These are phyloP conservation scores for Protonemura montana DNA, from an alignment of 2,888 invertebrate species.

Conservation along the genomic window DNA sequence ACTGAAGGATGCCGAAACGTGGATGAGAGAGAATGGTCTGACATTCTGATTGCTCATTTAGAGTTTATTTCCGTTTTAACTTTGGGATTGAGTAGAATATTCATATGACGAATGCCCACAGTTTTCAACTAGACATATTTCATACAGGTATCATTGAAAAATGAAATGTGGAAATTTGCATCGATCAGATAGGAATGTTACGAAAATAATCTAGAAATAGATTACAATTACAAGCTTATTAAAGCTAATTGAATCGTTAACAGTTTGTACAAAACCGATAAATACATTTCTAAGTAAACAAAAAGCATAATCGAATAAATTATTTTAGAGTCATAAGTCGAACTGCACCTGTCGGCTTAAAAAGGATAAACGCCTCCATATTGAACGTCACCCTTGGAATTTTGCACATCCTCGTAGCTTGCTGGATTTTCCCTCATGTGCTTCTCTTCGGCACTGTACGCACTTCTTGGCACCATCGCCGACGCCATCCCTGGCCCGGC, in stretches of 20 bases:
- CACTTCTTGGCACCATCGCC: slow-evolving; percentile 16
- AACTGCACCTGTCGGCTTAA: background rate
- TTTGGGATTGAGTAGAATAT: too few relatives aligned
- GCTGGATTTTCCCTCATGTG: background rate
- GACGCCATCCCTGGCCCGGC: background rate
- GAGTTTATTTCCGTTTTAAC: background rate
- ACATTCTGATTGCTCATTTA: background rate
- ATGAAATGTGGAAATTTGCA: background rate
- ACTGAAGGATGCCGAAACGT: slow-evolving; percentile 61
- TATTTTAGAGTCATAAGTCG: too few relatives aligned
- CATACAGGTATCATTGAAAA: too few relatives aligned
- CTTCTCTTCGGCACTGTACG: background rate
- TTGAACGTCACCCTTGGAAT: background rate
- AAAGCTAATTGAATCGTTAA: background rate
- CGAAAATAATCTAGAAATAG: too few relatives aligned
- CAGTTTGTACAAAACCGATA: background rate
- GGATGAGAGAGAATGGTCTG: slow-evolving; percentile 60
- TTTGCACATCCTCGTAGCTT: background rate
- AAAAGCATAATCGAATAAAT: too few relatives aligned
- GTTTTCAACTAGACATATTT: background rate
- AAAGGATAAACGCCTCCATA: slow-evolving; percentile 30
- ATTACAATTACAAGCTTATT: background rate
- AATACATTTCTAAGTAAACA: too few relatives aligned
- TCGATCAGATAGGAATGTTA: background rate
- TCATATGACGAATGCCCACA: background rate